Conservation (phyloP, 1,140 invertebrate species). For the Drosophila suzukii region DNA sequence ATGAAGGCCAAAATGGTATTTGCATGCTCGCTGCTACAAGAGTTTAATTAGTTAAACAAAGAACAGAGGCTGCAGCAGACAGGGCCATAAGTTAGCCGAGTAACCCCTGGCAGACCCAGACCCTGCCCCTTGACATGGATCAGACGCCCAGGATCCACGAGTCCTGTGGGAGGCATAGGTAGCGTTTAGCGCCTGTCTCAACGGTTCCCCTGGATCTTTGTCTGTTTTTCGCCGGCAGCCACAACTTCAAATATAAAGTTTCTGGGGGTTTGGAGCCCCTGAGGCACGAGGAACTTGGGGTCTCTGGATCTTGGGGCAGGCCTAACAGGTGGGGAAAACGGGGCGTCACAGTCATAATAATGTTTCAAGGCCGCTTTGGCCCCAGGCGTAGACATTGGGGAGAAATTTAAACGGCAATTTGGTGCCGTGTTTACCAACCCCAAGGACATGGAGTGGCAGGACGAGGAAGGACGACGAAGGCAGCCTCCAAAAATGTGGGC, state of each 20-base stretch:
- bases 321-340: slow-evolving; percentile 35
- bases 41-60: slow-evolving; percentile 76
- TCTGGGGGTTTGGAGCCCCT: slow-evolving; percentile 6
- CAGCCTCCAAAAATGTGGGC: slow-evolving; percentile 62
- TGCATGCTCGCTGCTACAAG: slow-evolving; percentile 65
- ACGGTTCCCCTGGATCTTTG: slow-evolving; percentile 36
- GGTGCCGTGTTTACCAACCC: slow-evolving; percentile 79
- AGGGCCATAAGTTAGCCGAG: slow-evolving; percentile 26
- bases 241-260: slow-evolving; percentile 76
- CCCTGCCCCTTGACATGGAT: slow-evolving; percentile 39
- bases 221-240: slow-evolving; percentile 65
- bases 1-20: slow-evolving; percentile 51
- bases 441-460: slow-evolving; percentile 55
- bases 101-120: slow-evolving; percentile 14
- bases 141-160: slow-evolving; percentile 23
- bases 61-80: slow-evolving; percentile 32
- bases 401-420: slow-evolving; percentile 83
- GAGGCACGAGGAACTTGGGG: slow-evolving; percentile 7
- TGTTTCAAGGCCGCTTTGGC: slow-evolving; percentile 73
- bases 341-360: slow-evolving; percentile 68
- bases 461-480: slow-evolving; percentile 24
- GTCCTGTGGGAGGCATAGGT: slow-evolving; percentile 65
- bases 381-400: slow-evolving; percentile 63
- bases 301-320: slow-evolving; percentile 15
- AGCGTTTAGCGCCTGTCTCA: slow-evolving; percentile 64